These are phyloP conservation scores for Micronycteris hirsuta DNA, from an alignment of 2,113 vertebrate genomes.

Conservation along the genomic window DNA sequence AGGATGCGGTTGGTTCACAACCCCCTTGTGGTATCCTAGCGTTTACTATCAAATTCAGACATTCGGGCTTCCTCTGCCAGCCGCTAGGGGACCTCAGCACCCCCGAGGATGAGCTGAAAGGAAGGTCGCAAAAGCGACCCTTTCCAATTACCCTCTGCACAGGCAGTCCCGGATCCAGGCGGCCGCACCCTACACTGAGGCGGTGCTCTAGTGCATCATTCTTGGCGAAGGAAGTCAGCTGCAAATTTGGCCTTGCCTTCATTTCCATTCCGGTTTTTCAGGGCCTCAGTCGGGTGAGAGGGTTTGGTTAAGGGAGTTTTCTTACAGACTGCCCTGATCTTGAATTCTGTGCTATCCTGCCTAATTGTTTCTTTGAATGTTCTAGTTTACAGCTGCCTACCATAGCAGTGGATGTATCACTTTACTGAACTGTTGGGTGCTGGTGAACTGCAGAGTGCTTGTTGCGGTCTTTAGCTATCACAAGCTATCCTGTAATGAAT, in stretches of 20 bases:
- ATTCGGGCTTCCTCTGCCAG: not conserved
- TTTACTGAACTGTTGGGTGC: not conserved
- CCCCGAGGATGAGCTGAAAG: not conserved
- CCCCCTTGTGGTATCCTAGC: not conserved
- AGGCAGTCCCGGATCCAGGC: not conserved
- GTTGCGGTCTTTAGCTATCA: not conserved
- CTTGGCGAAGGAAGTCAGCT: slow-evolving; percentile 24
- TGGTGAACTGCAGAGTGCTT: not conserved
- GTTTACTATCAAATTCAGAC: not conserved
- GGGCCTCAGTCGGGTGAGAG: not conserved
- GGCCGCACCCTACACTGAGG: not conserved
- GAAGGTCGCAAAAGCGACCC: not conserved
- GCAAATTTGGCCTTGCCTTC: slow-evolving; percentile 32
- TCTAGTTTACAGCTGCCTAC: not conserved
- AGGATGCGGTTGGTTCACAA: not conserved
- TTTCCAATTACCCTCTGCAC: not conserved
- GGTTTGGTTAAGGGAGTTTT: slow-evolving; percentile 9
- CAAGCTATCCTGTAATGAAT: not conserved
- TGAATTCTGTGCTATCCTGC: not conserved
- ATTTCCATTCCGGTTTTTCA: slow-evolving; percentile 32
- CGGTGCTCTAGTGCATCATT: not conserved
- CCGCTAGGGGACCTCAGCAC: slow-evolving; percentile 43
- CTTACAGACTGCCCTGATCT: not conserved
- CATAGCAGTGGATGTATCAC: not conserved
- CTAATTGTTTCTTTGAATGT: not conserved